A percentile compares a stretch with the other conserved stretches of the same genome.
Evolutionary conservation across 2,113 vertebrate species (phyloP).

Genomic region (Vombatus ursinus): DNA sequence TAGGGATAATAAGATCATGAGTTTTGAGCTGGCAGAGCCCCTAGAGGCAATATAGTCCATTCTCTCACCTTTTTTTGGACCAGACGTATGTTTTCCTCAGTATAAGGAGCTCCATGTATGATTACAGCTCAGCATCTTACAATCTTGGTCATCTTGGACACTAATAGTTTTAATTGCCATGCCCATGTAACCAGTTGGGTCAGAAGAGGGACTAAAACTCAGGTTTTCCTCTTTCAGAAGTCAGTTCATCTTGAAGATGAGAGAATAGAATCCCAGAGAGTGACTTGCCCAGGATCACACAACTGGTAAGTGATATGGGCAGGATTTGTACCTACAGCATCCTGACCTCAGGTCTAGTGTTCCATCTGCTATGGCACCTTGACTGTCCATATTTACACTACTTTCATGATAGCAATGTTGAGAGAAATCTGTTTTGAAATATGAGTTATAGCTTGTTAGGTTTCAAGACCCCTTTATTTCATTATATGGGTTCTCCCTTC

Average conservation of each 20-base stretch:
- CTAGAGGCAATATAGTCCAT: neutral
- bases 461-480: neutral
- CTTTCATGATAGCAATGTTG: neutral
- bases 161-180: neutral
- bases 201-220: neutral
- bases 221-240: neutral
- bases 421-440: neutral
- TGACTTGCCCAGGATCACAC: neutral
- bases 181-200: neutral
- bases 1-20: neutral
- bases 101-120: neutral
- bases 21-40: neutral
- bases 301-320: neutral
- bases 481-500: neutral
- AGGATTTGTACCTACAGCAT: neutral
- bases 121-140: neutral
- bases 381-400: neutral
- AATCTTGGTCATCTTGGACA: neutral
- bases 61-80: neutral
- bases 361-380: neutral
- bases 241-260: neutral
- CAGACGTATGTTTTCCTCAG: neutral
- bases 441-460: neutral
- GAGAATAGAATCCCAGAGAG: neutral
- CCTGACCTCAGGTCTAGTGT: neutral